Conservation (phyloP, 2,888 invertebrate species). For the Mamestra brassicae region DNA sequence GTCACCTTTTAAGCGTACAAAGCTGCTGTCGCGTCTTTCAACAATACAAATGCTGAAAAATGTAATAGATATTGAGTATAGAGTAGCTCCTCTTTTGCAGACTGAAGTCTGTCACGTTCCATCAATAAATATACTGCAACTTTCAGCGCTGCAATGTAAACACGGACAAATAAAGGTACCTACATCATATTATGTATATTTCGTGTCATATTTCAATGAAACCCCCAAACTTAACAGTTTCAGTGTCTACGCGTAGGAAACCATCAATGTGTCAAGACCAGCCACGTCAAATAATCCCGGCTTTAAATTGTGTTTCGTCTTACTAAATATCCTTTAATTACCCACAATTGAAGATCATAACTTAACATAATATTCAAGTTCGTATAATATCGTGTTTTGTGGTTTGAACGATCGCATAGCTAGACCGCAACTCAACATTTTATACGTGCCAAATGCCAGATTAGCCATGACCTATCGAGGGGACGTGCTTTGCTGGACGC, state of each 20-base stretch:
- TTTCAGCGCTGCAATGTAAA: neutral
- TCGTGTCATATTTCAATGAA: slow-evolving; percentile 16
- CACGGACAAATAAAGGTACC: neutral
- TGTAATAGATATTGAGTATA: too few species aligned
- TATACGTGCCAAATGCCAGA: slow-evolving; percentile 47
- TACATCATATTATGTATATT: neutral
- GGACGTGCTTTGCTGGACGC: slow-evolving; percentile 43
- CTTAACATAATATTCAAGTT: neutral
- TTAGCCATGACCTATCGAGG: slow-evolving; percentile 52
- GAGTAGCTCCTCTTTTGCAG: neutral
- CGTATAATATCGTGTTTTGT: slow-evolving; percentile 22
- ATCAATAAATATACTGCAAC: neutral
- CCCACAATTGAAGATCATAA: neutral
- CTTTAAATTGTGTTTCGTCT: neutral
- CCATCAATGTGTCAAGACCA: slow-evolving; percentile 20
- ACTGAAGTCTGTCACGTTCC: neutral
- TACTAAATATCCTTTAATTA: neutral
- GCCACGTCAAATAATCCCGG: neutral
- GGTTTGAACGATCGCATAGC: slow-evolving; percentile 5
- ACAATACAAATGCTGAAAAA: too few species aligned
- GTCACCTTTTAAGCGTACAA: too few species aligned
- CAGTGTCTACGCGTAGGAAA: neutral
- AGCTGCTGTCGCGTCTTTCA: too few species aligned
- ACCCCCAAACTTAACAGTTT: neutral
- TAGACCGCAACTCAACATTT: slow-evolving; percentile 37